Base-by-base conservation (phyloP, 1,140 invertebrate species). In the Thaumatotibia leucotreta region DNA sequence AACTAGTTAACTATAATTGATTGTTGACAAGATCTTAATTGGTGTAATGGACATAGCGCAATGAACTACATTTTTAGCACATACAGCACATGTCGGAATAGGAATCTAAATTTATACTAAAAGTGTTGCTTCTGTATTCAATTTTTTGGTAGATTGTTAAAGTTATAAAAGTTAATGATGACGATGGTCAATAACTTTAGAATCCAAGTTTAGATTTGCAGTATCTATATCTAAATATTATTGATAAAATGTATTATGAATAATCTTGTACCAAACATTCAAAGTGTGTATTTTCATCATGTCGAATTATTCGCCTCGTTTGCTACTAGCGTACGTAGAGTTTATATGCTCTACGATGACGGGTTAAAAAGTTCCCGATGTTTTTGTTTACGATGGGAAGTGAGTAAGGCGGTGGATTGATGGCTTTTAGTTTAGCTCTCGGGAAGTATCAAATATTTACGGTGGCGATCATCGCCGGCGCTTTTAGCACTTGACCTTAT, bases 361-460 rank as follows among this genome's bases (percentile, higher is more conserved):
- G 82, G 82, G 85, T 88, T 89, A 86, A 88, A 89, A 89, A 85
- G 84, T 83, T 87, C 83, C 79, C 73, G 70, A 83, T 88, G 84
- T 88, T 89, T 84, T 88, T 89, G 85, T 89, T 89, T 89, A 88
- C 79, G 79, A 82, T 85, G 78, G 67, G 74, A 77, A 85, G 76
- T 78, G 79, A 78, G 82, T 81, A 80, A 82, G 79, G 78, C 67
- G 73, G 76, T 66, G 70, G 72, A 73, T 69, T 75, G 83, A 77
- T 87, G 87, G 87, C 87, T 88, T 84, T 89, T 88, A 88, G 83
- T 79, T 72, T 54, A 63, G 65, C 66, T 31, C 33, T 17, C 22
- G 35, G 52, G 27, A 63, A 33, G 39, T 24, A 50, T 45, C 14
- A 67, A 63, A 63, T 63, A 27, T 67, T 52, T 27, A 20, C 39